These are phyloP conservation scores for Arctocebus calabarensis DNA, from an alignment of 2,797 vertebrate genomes.

Conservation along the genomic window DNA sequence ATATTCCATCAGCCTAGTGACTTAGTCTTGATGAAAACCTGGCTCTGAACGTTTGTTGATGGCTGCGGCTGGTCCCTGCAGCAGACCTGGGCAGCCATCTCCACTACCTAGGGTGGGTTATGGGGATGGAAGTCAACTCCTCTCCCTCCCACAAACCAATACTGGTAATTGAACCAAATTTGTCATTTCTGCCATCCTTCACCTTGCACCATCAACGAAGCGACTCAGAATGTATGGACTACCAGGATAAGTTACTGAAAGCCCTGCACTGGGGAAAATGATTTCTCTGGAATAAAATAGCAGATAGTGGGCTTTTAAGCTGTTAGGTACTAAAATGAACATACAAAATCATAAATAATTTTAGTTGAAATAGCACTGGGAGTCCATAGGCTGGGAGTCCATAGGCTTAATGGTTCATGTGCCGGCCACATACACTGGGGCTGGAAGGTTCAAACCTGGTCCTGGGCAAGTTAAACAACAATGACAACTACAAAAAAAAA, in stretches of 20 bases:
- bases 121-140: background rate
- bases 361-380: background rate
- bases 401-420: too few species aligned
- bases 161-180: background rate
- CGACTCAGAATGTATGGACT: constrained; percentile 10
- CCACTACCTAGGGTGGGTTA: background rate
- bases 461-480: too few species aligned
- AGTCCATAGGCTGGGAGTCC: too few species aligned
- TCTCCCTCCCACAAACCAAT: background rate
- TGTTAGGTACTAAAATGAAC: background rate
- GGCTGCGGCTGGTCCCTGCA: background rate
- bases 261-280: constrained; percentile 8
- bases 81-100: background rate
- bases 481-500: too few species aligned
- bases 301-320: background rate
- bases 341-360: background rate
- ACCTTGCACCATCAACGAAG: background rate
- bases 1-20: constrained; percentile 71
- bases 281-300: background rate
- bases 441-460: too few species aligned
- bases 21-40: constrained; percentile 69
- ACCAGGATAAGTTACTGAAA: background rate
- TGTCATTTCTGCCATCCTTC: background rate
- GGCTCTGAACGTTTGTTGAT: constrained; percentile 35
- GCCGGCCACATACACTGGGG: too few species aligned